Conservation (phyloP, 1,140 invertebrate genomes). For the Orius laevigatus region DNA sequence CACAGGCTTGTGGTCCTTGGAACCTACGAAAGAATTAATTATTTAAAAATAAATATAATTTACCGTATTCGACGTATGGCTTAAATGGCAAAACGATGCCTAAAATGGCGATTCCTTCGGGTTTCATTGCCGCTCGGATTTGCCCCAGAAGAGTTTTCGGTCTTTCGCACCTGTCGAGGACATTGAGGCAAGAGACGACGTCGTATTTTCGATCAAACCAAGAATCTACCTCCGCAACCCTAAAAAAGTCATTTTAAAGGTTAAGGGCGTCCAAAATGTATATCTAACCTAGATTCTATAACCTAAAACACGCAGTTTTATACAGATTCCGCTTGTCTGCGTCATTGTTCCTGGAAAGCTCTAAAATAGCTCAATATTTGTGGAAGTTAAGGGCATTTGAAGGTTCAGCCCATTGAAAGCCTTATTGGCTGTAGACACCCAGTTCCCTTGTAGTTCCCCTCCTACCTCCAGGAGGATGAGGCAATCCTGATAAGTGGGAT, state of each 20-base stretch:
- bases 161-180: conserved; percentile 74
- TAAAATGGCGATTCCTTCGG: conserved; percentile 53
- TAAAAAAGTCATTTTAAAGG: conserved; percentile 29
- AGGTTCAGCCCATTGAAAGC: no score
- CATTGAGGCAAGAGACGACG: conserved; percentile 72
- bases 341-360: no score
- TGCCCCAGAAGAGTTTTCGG: conserved; percentile 55
- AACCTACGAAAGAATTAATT: conserved; percentile 27
- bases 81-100: conserved; percentile 77
- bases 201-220: conserved; percentile 56
- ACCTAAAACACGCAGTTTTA: no score
- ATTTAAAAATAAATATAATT: conserved; percentile 14
- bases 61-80: conserved; percentile 74
- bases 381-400: no score
- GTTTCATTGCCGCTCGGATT: conserved; percentile 44
- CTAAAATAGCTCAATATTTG: no score
- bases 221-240: conserved; percentile 53
- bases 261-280: no score
- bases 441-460: no score
- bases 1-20: conserved; percentile 48
- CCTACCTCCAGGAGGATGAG: no score
- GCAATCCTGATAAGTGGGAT: no score
- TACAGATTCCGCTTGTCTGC: no score
- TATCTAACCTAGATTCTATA: no score
- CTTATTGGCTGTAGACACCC: no score